These are phyloP conservation scores for Falco rusticolus DNA, from an alignment of 2,797 vertebrate species.

Conservation along the genomic window DNA sequence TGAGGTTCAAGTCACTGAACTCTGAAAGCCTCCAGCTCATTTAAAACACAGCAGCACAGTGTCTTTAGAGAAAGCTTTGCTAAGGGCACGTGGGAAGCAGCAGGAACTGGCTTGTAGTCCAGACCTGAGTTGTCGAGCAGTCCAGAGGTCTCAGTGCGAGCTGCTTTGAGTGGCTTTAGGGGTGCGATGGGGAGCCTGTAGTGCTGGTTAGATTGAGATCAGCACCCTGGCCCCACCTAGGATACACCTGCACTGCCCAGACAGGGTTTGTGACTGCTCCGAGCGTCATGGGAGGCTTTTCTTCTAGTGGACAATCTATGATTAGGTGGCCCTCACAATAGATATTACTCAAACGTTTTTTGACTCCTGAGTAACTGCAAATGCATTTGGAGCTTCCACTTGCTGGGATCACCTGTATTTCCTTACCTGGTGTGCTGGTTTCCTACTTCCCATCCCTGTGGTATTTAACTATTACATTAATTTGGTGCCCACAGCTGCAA, in stretches of 20 bases:
- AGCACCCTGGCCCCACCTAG: not conserved
- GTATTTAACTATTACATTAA: not conserved
- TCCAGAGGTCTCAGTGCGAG: fast-evolving
- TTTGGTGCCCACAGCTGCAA: not conserved
- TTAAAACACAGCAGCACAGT: not conserved
- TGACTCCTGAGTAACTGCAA: not conserved
- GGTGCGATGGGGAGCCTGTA: not conserved
- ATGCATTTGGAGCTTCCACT: not conserved
- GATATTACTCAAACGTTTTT: not conserved
- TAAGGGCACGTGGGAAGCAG: not conserved
- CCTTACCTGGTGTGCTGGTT: not conserved
- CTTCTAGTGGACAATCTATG: not conserved
- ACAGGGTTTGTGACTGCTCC: not conserved
- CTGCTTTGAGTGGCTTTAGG: not conserved
- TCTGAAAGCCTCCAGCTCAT: not conserved
- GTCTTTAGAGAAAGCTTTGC: not conserved
- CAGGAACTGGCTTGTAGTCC: not conserved
- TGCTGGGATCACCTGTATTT: not conserved
- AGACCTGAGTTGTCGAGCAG: not conserved
- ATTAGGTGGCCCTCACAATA: not conserved
- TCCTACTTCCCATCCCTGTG: not conserved
- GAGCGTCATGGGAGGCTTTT: not conserved
- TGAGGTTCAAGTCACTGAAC: not conserved
- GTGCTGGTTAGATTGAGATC: not conserved
- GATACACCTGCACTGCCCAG: not conserved